Evolutionary conservation across 37 sponge, comb jelly and placozoan species (phyloP).

Genomic region (Chondrosia reniformis): DNA sequence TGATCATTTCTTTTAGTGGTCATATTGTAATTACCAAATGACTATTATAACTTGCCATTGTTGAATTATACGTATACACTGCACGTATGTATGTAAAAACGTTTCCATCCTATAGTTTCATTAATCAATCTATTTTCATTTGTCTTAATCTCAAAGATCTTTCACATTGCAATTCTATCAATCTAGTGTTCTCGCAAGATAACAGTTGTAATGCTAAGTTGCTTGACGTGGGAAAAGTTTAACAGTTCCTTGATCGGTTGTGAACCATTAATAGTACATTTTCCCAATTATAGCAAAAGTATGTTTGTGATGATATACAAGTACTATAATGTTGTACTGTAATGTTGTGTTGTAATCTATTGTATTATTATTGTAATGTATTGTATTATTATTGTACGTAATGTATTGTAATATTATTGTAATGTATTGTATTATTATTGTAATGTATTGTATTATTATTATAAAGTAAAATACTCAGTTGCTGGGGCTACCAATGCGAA

Average conservation of each 20-base stretch:
- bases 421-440: background rate
- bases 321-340: background rate
- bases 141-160: no score
- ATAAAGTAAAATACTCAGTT: no score
- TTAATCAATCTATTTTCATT: no score
- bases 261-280: conserved; percentile 28
- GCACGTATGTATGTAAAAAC: conserved; percentile 9
- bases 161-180: no score
- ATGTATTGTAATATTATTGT: background rate
- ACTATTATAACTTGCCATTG: no score
- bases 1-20: no score
- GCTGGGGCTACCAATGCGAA: no score
- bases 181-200: no score
- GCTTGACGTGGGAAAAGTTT: conserved; percentile 31
- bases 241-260: background rate
- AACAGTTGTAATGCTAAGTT: conserved; percentile 31
- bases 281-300: conserved; percentile 59
- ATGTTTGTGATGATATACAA: background rate
- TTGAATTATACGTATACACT: no score
- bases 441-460: background rate
- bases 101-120: no score
- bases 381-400: background rate
- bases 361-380: background rate
- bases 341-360: background rate
- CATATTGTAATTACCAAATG: no score